Conservation (phyloP, 2,113 vertebrate species). For the Ardeotis arabs region DNA sequence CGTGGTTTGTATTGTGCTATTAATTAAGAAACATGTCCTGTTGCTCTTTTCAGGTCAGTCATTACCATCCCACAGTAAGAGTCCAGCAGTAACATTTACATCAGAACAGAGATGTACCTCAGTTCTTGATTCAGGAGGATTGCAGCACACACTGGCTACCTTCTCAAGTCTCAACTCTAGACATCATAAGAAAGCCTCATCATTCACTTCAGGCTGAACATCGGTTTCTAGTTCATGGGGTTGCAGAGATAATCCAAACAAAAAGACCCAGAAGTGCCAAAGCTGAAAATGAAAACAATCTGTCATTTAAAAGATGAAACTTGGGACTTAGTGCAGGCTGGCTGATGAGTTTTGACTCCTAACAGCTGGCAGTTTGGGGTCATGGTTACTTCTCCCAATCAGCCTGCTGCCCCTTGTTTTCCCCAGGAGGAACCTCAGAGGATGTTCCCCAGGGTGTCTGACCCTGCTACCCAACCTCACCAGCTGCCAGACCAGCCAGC, state of each 20-base stretch:
- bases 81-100: neutral
- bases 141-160: neutral
- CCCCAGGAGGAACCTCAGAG: neutral
- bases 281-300: neutral
- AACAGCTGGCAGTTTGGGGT: neutral
- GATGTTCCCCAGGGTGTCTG: neutral
- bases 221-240: fast-evolving
- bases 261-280: neutral
- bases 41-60: neutral
- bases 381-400: neutral
- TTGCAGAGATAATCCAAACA: neutral
- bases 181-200: neutral
- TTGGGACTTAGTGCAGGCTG: neutral
- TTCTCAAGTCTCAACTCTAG: neutral
- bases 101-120: neutral
- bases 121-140: neutral
- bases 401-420: neutral
- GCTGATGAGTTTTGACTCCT: neutral
- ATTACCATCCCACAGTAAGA: neutral
- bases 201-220: neutral
- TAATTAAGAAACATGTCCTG: neutral
- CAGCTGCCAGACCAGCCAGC: neutral
- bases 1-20: neutral
- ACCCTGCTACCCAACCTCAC: neutral
- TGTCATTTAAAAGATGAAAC: neutral